Evolutionary conservation across 2,888 invertebrate genomes (phyloP).

Genomic region (Drosophila ezoana): DNA sequence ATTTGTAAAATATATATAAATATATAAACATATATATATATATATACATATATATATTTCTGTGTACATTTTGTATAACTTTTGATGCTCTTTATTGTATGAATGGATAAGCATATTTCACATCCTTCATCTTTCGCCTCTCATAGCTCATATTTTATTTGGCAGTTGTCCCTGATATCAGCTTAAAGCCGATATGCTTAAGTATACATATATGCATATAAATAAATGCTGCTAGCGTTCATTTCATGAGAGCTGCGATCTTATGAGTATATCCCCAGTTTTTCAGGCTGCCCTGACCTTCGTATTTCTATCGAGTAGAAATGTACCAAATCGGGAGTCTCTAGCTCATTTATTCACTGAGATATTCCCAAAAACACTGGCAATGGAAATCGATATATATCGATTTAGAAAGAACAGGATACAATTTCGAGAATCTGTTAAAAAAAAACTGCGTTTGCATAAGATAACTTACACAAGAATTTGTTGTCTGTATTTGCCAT

Average conservation of each 20-base stretch:
- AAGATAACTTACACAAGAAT: no score
- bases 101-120: conserved; percentile 14
- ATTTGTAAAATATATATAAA: neutral
- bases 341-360: no score
- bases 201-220: conserved; percentile 1
- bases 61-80: conserved; percentile 10
- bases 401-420: neutral
- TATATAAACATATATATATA: neutral
- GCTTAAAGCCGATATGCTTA: neutral
- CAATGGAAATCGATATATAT: neutral
- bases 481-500: no score
- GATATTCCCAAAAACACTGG: no score
- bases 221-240: conserved; percentile 15
- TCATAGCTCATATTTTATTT: conserved; percentile 27
- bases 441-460: no score
- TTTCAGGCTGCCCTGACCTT: no score
- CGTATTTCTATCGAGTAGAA: no score
- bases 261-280: no score
- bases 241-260: neutral
- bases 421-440: no score
- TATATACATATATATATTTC: neutral
- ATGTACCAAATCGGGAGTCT: no score
- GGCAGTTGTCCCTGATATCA: conserved; percentile 10
- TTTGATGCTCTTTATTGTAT: conserved; percentile 3
- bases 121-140: conserved; percentile 17